phyloP scores from a whole-genome alignment of 53 echinoderm and acorn worm species.

The Stichopus horrens region DNA sequence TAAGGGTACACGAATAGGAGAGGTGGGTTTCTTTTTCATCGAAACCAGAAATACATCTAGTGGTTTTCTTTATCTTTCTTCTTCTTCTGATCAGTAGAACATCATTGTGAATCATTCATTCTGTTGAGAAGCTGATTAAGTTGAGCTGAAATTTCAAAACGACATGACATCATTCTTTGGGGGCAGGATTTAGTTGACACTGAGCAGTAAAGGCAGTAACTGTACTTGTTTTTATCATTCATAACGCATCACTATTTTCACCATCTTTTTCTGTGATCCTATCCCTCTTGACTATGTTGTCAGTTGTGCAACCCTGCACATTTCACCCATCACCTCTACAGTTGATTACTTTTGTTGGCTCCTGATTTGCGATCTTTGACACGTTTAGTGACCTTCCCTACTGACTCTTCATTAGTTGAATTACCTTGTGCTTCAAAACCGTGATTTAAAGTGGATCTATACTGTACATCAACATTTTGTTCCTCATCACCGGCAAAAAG shows the following conservation, averaged over 20 bases:
- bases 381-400: too few relatives aligned
- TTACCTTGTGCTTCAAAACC: background rate
- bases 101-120: slow-evolving; percentile 48
- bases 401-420: too few relatives aligned
- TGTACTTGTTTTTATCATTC: background rate
- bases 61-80: too few relatives aligned
- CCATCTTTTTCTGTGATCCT: background rate
- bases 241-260: slow-evolving; percentile 20
- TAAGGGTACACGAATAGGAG: slow-evolving; percentile 35
- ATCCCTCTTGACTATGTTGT: background rate
- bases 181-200: background rate
- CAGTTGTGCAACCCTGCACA: background rate
- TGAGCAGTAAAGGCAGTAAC: slow-evolving; percentile 49
- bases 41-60: background rate
- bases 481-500: slow-evolving; percentile 13
- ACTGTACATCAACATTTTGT: background rate
- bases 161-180: background rate
- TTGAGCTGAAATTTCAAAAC: background rate
- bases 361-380: too few relatives aligned
- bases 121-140: slow-evolving; percentile 7
- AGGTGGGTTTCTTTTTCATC: slow-evolving; percentile 10
- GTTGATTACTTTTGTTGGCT: too few relatives aligned
- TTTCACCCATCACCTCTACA: too few relatives aligned
- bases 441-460: background rate
- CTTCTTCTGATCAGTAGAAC: slow-evolving; percentile 47